Conservation (phyloP, 2,113 vertebrate species). For the Anolis carolinensis region DNA sequence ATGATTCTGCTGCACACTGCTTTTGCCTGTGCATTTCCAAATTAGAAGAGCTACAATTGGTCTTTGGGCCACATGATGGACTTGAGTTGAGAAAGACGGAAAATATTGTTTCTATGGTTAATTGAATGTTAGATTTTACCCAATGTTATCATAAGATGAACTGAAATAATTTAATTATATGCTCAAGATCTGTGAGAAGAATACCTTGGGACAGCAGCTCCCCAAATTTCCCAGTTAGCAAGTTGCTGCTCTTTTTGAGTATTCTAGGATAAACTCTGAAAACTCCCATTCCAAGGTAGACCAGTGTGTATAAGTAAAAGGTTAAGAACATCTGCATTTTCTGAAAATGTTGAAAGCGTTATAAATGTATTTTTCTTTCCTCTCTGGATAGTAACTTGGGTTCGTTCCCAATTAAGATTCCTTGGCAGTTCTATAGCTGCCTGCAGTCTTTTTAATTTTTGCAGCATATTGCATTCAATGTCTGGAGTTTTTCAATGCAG, state of each 20-base stretch:
- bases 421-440: neutral
- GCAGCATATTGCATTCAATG: neutral
- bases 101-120: neutral
- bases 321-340: neutral
- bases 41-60: neutral
- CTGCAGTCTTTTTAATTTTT: neutral
- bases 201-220: too few species aligned
- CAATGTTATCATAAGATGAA: rapidly evolving
- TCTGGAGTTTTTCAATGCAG: neutral
- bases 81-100: neutral
- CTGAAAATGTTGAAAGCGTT: neutral
- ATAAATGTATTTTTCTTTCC: neutral
- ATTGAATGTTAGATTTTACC: neutral
- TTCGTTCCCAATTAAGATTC: neutral
- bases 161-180: neutral
- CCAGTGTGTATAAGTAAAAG: neutral
- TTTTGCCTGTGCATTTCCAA: too few species aligned
- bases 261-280: too few species aligned
- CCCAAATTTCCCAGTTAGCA: too few species aligned
- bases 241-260: too few species aligned
- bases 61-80: neutral
- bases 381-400: neutral
- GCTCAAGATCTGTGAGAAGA: too few species aligned
- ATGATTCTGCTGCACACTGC: too few species aligned
- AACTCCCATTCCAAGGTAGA: rapidly evolving